phyloP scores from a whole-genome alignment of 2,113 vertebrate genomes.

The Pao palembangensis region DNA sequence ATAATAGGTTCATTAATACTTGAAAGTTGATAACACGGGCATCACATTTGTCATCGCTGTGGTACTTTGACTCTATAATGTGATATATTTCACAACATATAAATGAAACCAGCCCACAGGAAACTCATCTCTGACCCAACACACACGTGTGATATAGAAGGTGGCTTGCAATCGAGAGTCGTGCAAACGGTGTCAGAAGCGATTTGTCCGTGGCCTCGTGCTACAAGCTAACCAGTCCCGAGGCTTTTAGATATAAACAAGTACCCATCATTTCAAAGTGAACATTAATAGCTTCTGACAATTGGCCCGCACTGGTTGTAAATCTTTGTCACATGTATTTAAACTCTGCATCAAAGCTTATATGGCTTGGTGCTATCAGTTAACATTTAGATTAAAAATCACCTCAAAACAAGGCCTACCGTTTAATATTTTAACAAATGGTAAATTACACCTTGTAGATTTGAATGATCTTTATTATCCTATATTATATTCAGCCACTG shows the following conservation, averaged over 20 bases:
- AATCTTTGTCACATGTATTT: constrained; percentile 81
- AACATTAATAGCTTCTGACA: constrained; percentile 83
- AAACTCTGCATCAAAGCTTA: constrained; percentile 69
- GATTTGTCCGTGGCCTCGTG: constrained; percentile 74
- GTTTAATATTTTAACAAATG: not conserved
- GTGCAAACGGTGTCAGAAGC: constrained; percentile 80
- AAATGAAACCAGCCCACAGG: constrained; percentile 33
- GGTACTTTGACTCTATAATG: constrained; percentile 43
- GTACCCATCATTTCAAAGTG: constrained; percentile 67
- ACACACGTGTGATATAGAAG: constrained; percentile 61
- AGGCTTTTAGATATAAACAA: constrained; percentile 70
- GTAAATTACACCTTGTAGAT: not conserved
- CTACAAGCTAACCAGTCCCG: constrained; percentile 77
- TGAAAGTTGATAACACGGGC: constrained; percentile 39
- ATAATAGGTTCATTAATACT: constrained; percentile 42
- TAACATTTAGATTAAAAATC: constrained; percentile 11
- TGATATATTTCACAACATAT: constrained; percentile 43
- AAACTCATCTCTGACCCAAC: constrained; percentile 24
- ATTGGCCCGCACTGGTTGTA: constrained; percentile 74
- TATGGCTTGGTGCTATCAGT: constrained; percentile 46
- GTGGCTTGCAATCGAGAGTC: constrained; percentile 76
- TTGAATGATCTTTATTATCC: not conserved
- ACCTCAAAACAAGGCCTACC: too few species aligned
- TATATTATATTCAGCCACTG: not conserved
- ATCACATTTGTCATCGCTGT: constrained; percentile 48